Evolutionary conservation across 2,797 vertebrate species (phyloP).

Genomic region (Fistularia commersonii): DNA sequence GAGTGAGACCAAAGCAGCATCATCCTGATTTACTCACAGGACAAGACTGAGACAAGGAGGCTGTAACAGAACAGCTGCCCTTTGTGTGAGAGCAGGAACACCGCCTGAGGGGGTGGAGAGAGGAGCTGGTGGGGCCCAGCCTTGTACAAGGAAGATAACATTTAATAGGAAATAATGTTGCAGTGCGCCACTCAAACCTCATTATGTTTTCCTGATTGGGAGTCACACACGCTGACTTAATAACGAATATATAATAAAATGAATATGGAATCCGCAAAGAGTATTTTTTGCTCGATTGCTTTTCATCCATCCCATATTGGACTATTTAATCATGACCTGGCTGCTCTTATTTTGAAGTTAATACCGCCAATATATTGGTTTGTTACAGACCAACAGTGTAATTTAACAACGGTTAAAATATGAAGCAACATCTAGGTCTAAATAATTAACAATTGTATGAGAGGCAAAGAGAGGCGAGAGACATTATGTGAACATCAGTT

Average conservation of each 20-base stretch:
- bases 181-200: conserved; percentile 56
- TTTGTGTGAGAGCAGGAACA: conserved; percentile 9
- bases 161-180: conserved; percentile 64
- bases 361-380: too few relatives aligned
- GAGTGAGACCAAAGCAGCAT: neutral
- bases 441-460: neutral
- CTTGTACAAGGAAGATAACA: conserved; percentile 19
- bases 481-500: conserved; percentile 22
- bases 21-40: conserved; percentile 9
- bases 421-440: too few relatives aligned
- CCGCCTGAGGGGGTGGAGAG: conserved; percentile 3
- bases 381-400: neutral
- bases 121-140: conserved; percentile 4
- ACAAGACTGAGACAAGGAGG: neutral
- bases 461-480: neutral
- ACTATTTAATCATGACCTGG: too few relatives aligned
- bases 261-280: conserved; percentile 5
- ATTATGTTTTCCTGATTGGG: conserved; percentile 1
- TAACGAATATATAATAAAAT: too few relatives aligned
- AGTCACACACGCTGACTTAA: too few relatives aligned
- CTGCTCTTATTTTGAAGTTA: too few relatives aligned
- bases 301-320: neutral
- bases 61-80: neutral
- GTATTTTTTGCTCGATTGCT: neutral
- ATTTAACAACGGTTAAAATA: too few relatives aligned